phyloP scores from a whole-genome alignment of 1,140 invertebrate species.

The Bursaphelenchus mucronatus region DNA sequence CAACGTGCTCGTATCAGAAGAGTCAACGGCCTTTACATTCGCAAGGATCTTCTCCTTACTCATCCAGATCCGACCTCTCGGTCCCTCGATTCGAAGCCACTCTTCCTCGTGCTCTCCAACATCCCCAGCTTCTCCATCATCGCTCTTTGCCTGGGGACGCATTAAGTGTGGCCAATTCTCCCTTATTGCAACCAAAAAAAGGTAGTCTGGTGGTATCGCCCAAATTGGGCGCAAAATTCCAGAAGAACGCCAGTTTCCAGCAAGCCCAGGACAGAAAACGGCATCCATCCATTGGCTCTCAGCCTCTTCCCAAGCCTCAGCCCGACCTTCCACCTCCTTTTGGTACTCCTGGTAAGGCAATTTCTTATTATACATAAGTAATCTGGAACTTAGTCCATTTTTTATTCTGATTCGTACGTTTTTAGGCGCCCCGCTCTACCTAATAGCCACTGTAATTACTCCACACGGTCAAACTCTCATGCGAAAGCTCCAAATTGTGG shows the following conservation, averaged over 20 bases:
- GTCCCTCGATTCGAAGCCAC: not conserved
- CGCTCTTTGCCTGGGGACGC: slow-evolving; percentile 21
- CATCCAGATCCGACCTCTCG: not conserved
- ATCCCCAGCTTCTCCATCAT: slow-evolving; percentile 13
- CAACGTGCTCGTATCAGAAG: too few species aligned
- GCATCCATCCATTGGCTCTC: slow-evolving; percentile 3
- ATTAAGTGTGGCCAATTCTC: not conserved
- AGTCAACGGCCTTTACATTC: too few species aligned
- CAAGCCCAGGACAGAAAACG: slow-evolving; percentile 3
- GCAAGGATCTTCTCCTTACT: too few species aligned
- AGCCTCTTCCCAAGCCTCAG: slow-evolving; percentile 10
- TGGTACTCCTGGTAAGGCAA: slow-evolving; percentile 13
- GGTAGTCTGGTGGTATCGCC: too few species aligned
- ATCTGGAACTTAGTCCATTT: too few species aligned
- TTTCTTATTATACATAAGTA: not conserved
- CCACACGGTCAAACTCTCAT: slow-evolving; percentile 2
- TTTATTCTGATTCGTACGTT: not conserved
- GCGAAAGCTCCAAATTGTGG: slow-evolving; percentile 10
- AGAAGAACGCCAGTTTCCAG: too few species aligned
- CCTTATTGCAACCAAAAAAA: too few species aligned
- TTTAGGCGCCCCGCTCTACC: slow-evolving; percentile 10
- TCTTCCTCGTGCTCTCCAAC: slow-evolving; percentile 10
- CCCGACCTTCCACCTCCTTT: not conserved
- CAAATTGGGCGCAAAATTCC: too few species aligned
- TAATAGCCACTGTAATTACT: slow-evolving; percentile 9